phyloP scores from a whole-genome alignment of 64 coral and sea anemone genomes.

The Montipora capricornis region DNA sequence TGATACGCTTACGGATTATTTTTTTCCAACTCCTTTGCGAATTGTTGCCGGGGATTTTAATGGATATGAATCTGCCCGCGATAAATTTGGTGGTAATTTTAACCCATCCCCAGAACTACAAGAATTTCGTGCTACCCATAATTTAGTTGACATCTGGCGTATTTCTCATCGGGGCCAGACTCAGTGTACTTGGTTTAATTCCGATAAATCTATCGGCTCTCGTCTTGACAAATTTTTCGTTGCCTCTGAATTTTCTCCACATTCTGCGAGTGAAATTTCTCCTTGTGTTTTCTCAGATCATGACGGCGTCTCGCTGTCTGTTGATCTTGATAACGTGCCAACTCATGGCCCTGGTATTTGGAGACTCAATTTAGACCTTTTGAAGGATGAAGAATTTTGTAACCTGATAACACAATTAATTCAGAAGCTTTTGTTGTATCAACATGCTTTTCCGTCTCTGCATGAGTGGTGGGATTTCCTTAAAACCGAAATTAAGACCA shows the following conservation, averaged over 20 bases:
- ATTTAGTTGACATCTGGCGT: not conserved
- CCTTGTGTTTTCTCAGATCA: slow-evolving; percentile 53
- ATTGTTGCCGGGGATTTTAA: slow-evolving; percentile 15
- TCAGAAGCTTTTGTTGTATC: not conserved
- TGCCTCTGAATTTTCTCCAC: not conserved
- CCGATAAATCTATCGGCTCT: not conserved
- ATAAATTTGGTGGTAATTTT: slow-evolving; percentile 26
- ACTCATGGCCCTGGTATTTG: not conserved
- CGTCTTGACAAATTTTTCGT: not conserved
- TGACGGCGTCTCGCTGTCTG: not conserved
- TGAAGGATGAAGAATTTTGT: not conserved
- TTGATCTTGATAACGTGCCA: not conserved
- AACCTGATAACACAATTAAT: not conserved
- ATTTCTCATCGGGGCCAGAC: not conserved
- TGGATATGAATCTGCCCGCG: not conserved
- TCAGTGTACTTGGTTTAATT: not conserved
- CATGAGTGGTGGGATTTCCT: slow-evolving; percentile 11
- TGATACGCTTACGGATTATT: not conserved
- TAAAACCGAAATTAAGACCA: not conserved
- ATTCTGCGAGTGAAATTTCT: not conserved
- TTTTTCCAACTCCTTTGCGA: not conserved
- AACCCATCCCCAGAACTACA: not conserved
- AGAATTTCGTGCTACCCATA: not conserved
- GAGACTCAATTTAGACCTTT: not conserved
- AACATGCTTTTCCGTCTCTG: not conserved